Base-by-base conservation (phyloP, 2,113 vertebrate species). In the Trachemys scripta region DNA sequence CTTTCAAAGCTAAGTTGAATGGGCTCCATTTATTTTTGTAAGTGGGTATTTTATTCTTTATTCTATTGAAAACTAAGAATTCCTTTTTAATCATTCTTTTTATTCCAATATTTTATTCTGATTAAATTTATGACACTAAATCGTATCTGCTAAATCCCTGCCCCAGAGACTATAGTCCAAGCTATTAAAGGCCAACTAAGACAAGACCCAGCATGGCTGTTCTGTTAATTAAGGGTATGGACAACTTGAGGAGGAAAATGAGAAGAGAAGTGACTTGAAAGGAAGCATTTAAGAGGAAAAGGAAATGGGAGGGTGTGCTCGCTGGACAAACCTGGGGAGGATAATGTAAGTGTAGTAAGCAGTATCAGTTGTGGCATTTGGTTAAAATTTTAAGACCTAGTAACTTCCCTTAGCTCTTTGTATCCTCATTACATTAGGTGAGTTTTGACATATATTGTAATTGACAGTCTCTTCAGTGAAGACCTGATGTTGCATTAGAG, bases 311-410 rank as follows among this genome's bases (percentile, higher is more conserved):
- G 57, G 2, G 2, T 38, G 1, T 45, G 10, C 54, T 89, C 84
- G 78, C 83, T 88, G 49, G 54, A 45, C 9, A 47, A 51, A 87
- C 31, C 50, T 59, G 80, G 54, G 53, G 62, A 51, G 53, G 93
- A 27, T 81, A 1, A n/a, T 84, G 4, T 54, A 87, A 84, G 62
- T 89, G 76, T 80, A n/a, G 72, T 92, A 47, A 93, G n/a, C 90
- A 94, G 35, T 87, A 95, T 89, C 87, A 90, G 78, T 57, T 95
- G 65, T 72, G 94, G 24, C 85, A 92, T 82, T 38, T 51, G 49
- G 47, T 78, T 88, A 96, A 95, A 82, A 57, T 3, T 4, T 62
- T 50, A 25, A 76, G 76, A 4, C 87, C 49, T 27, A 56, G 24
- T 92, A 27, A 94, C 62, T 81, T 85, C 20, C 24, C 35, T 0